Conservation (phyloP, 2,888 invertebrate species). For the Himalopsyche kuldschensis region DNA sequence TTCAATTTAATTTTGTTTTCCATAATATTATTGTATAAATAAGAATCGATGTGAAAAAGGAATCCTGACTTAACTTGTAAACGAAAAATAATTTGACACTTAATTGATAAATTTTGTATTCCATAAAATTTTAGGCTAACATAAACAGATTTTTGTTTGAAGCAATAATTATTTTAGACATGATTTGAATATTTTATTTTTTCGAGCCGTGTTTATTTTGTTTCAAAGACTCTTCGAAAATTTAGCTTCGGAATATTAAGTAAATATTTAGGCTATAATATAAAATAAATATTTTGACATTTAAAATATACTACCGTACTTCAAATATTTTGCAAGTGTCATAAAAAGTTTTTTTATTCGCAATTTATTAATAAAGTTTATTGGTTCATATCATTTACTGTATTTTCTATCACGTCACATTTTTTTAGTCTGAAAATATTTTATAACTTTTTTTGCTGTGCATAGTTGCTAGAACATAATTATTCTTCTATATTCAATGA, state of each 20-base stretch:
- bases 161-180: neutral
- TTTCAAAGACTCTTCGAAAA: neutral
- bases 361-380: no score
- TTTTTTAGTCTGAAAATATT: no score
- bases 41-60: neutral
- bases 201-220: neutral
- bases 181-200: neutral
- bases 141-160: neutral
- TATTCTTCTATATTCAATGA: no score
- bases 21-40: neutral
- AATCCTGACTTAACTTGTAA: no score
- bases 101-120: neutral
- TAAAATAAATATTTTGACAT: neutral
- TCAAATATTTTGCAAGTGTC: no score
- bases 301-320: neutral
- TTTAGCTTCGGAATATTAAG: neutral
- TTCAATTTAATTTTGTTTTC: neutral
- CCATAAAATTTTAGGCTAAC: neutral
- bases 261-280: neutral
- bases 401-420: no score
- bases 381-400: no score
- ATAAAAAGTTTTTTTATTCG: no score
- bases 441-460: no score
- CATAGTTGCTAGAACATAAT: no score
- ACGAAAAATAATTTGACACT: neutral